Base-by-base conservation (phyloP, 1,140 invertebrate species). In the Paracyclopina nana region DNA sequence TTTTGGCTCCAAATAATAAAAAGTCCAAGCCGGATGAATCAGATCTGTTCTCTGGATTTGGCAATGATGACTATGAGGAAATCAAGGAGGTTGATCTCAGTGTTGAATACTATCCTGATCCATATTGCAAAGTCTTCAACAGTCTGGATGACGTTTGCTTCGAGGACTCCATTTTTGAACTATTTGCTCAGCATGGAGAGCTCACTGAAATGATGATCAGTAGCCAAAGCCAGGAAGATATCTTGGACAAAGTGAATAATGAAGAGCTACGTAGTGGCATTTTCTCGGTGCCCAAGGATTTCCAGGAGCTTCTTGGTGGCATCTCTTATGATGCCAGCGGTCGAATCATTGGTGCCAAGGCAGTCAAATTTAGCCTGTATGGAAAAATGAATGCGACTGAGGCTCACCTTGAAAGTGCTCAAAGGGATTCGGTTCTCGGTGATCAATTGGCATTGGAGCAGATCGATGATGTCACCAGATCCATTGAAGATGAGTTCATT, bases 81-180 rank as follows among this genome's bases (percentile, higher is more conserved):
- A 9, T 31, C 29, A 14, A 31, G 8, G 29, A 31, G 29, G 14
- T 14, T 14, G 29, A 31, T 14, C 30, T 24, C 6, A 49, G 46
- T 40, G 30, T 49, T 5, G 46, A 49, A 8, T 6, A 8, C 5
- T 49, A 49, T 40, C 46, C 46, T 8, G 49, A 51, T 14, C 49
- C 49, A 6, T 51, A 51, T 25, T 51, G 49, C 24, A 9, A 6
- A 18, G 29, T 34, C 6, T 30, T 51, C 5, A n/a, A 44, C 5
- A 25, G 30, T 12, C 43, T 34, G 16, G 34, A 51, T 30, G 62
- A 61, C 45, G 68, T 65, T 28, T 82, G 79, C 58, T 67, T 73
- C 44, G 59, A 74, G 52, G 63, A 67, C 53, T 80, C 73, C 63
- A 67, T 80, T 54, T 60, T 79, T 43, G 77, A 81, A 59, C 63